Conservation (phyloP, 1,140 invertebrate genomes). For the Hycleus cichorii region DNA sequence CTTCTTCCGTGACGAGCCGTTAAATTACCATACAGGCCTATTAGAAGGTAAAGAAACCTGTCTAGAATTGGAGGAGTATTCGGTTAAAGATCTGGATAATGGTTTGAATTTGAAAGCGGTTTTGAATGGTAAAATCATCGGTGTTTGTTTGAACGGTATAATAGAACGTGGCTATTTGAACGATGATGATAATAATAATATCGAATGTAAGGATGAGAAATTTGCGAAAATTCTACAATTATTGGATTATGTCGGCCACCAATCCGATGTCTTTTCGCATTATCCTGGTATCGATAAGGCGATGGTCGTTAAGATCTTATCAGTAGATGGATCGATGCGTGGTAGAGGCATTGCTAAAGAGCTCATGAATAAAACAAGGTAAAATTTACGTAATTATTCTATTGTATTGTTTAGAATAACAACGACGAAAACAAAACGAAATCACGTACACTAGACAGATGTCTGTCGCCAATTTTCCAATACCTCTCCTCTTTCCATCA, state of each 20-base stretch:
- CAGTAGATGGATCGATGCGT: slow-evolving; percentile 55
- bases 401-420: neutral
- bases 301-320: slow-evolving; percentile 57
- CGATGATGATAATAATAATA: slow-evolving; percentile 34
- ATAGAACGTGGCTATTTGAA: slow-evolving; percentile 40
- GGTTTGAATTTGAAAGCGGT: slow-evolving; percentile 57
- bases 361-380: slow-evolving; percentile 57
- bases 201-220: slow-evolving; percentile 49
- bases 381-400: slow-evolving; percentile 25
- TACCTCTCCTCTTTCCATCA: neutral
- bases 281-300: slow-evolving; percentile 49
- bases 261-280: slow-evolving; percentile 48
- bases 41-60: slow-evolving; percentile 56
- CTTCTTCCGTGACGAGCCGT: slow-evolving; percentile 66
- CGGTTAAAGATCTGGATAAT: slow-evolving; percentile 48
- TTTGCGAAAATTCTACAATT: slow-evolving; percentile 56
- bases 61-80: slow-evolving; percentile 57
- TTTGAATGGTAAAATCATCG: slow-evolving; percentile 51
- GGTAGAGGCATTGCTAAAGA: slow-evolving; percentile 58
- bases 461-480: neutral
- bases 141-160: slow-evolving; percentile 43
- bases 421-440: neutral
- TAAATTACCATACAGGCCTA: slow-evolving; percentile 55
- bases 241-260: slow-evolving; percentile 49
- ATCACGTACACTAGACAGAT: neutral